phyloP scores from a whole-genome alignment of 2,113 vertebrate genomes.

The Eublepharis macularius region DNA sequence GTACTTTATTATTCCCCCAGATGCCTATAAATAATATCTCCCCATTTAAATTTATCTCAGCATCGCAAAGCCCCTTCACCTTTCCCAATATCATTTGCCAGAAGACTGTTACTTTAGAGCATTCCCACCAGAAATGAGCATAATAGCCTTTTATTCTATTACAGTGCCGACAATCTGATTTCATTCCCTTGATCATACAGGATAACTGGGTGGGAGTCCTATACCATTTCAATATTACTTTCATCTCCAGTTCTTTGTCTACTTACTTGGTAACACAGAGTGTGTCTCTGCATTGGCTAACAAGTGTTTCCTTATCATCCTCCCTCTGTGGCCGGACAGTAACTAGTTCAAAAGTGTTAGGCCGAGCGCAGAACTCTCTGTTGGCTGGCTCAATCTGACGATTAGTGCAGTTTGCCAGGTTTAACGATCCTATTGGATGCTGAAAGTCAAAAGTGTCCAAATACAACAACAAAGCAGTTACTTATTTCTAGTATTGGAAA shows the following conservation, averaged over 20 bases:
- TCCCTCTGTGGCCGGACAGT: slow-evolving; percentile 91
- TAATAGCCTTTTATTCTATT: no score
- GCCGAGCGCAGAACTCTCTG: slow-evolving; percentile 94
- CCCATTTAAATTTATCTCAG: no score
- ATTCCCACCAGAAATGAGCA: no score
- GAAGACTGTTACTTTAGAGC: no score
- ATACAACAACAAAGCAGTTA: neutral
- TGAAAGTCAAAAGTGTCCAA: slow-evolving; percentile 53
- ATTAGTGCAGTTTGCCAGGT: slow-evolving; percentile 91
- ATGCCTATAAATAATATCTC: no score
- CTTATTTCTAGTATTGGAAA: neutral
- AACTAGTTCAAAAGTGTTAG: slow-evolving; percentile 93
- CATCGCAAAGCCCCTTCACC: no score
- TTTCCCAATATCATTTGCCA: no score
- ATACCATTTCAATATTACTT: no score
- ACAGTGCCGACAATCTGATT: no score
- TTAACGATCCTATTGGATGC: slow-evolving; percentile 91
- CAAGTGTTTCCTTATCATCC: slow-evolving; percentile 91
- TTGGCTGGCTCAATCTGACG: slow-evolving; percentile 89
- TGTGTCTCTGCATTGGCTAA: slow-evolving; percentile 91
- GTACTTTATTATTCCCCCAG: no score
- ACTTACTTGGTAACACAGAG: slow-evolving; percentile 97
- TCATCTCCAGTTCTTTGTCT: neutral
- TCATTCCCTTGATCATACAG: no score
- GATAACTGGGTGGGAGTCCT: no score